These are phyloP conservation scores for Lasiurus borealis DNA, from an alignment of 2,113 vertebrate genomes.

Conservation along the genomic window DNA sequence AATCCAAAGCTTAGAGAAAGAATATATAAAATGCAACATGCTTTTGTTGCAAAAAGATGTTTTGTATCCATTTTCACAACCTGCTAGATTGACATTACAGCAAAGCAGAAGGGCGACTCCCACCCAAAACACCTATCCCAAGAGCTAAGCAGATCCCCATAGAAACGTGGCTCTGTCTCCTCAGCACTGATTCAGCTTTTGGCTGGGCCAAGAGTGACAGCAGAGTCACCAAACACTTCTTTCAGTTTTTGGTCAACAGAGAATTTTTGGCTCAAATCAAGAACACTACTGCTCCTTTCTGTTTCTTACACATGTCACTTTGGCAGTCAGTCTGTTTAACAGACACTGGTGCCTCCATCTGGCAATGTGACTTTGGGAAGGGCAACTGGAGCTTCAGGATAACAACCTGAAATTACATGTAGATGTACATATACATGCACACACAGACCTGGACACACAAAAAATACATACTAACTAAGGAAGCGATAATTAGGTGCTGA, in stretches of 20 bases:
- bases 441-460: neutral
- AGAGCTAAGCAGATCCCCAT: neutral
- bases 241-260: slow-evolving; percentile 47
- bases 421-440: neutral
- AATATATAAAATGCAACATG: slow-evolving; percentile 47
- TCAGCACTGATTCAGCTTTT: neutral
- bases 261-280: slow-evolving; percentile 4
- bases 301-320: slow-evolving; percentile 44
- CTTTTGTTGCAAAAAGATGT: neutral
- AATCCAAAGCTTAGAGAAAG: slow-evolving; percentile 3
- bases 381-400: neutral
- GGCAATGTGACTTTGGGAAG: neutral
- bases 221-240: slow-evolving; percentile 9
- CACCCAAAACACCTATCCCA: rapidly evolving
- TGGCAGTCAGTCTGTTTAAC: slow-evolving; percentile 18
- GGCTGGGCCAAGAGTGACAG: neutral
- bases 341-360: slow-evolving; percentile 36
- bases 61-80: neutral
- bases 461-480: neutral
- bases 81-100: neutral
- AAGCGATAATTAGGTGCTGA: neutral
- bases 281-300: slow-evolving; percentile 46
- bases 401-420: neutral
- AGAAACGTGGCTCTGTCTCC: neutral
- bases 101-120: neutral